Conservation (phyloP, 1,140 invertebrate genomes). For the Diorhabda sublineata region DNA sequence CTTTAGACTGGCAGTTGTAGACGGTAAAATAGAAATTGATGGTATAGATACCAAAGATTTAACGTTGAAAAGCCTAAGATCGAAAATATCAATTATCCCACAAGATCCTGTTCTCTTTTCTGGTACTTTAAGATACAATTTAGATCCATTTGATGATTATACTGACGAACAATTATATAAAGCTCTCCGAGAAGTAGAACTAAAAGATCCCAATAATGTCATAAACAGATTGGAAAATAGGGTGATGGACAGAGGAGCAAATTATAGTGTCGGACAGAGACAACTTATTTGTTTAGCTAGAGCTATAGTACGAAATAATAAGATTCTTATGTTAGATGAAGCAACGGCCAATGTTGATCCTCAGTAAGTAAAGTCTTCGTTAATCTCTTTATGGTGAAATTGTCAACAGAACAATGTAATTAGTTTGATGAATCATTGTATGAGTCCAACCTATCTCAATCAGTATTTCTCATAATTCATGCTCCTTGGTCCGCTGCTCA, state of each 20-base stretch:
- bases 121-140: constrained; percentile 70
- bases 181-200: constrained; percentile 52
- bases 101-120: constrained; percentile 80
- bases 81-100: constrained; percentile 74
- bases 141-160: constrained; percentile 76
- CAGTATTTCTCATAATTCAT: no score
- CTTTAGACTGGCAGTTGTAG: constrained; percentile 60
- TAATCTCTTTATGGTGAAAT: neutral
- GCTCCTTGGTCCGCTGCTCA: no score
- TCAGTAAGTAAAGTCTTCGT: constrained; percentile 45
- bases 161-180: constrained; percentile 60
- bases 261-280: constrained; percentile 69
- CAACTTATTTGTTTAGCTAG: constrained; percentile 66
- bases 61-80: constrained; percentile 63
- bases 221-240: constrained; percentile 52
- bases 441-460: no score
- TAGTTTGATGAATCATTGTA: no score
- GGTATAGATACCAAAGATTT: constrained; percentile 59
- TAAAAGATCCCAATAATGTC: constrained; percentile 39
- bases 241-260: constrained; percentile 58
- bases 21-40: constrained; percentile 71
- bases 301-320: constrained; percentile 65
- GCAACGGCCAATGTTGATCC: constrained; percentile 57
- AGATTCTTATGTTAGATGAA: constrained; percentile 59
- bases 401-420: no score